Evolutionary conservation across 2,797 vertebrate species (phyloP), one percentile per base, ranked within the genome.

Genomic region (Scyliorhinus canicula): DNA sequence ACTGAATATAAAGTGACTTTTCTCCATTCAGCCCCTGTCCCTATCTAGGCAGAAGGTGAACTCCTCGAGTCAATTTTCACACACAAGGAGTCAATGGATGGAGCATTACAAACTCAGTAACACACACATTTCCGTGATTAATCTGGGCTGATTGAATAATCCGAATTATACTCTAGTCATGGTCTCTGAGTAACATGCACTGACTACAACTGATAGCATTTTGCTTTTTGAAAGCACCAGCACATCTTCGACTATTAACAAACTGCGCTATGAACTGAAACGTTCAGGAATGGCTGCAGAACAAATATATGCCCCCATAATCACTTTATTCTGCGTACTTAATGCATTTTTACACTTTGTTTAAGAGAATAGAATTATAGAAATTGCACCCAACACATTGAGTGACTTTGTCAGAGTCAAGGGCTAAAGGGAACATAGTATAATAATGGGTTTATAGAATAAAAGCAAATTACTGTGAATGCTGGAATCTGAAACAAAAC

Each of bases 1-100:
- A 95, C 97, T 98, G 98, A 98, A 97, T 98, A 98, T 98, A 98
- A 98, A 98, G 97, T 96, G 97, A 97, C 96, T 97, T 60, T 93
- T 6, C 67, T 50, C 65, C 60, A 63, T 65, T 91, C 88, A 52
- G 57, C 11, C 7, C 88, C 60, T n/a, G 44, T n/a, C 60, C 88
- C 7, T 19, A 91, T 44, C 60, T 44, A 8, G n/a, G 60, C 19
- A 31, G 88, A 91, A 63, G 88, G n/a, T 63, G 88, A 91, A 40
- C 60, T 63, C 60, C 26, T 44, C 88, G 11, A 88, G 28, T 57
- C 12, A 35, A 63, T 91, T 4, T 65, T 65, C 88, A 65, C 60
- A 44, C 44, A 47, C 24, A 6, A 82, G 57, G 60, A 44, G 24
- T 91, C 19, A 44, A 50, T 40, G 57, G 35, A 24, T 40, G 35